phyloP scores from a whole-genome alignment of 2,888 invertebrate genomes.

The Dynastes grantii region DNA sequence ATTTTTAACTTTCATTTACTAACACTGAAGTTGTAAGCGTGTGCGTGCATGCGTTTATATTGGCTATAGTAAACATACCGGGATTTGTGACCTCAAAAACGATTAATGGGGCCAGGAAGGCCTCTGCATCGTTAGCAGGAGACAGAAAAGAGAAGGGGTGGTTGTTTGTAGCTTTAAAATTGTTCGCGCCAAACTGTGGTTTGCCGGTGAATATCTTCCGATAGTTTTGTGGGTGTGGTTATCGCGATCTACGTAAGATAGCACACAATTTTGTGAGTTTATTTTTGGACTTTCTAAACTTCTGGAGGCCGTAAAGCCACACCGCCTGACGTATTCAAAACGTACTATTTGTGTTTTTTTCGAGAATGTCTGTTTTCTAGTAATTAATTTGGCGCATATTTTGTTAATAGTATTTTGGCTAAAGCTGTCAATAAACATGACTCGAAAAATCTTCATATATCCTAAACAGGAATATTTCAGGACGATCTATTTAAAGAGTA shows the following conservation, averaged over 20 bases:
- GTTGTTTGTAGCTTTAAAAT: slow-evolving; percentile 22
- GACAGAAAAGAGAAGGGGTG: slow-evolving; percentile 8
- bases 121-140: not conserved
- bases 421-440: not conserved
- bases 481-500: too few relatives aligned
- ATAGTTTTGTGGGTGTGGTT: slow-evolving; percentile 46
- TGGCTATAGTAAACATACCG: slow-evolving; percentile 16
- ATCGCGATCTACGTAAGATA: slow-evolving; percentile 31
- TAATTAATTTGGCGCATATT: not conserved
- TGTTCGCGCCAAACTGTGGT: slow-evolving; percentile 30
- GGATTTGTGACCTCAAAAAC: slow-evolving; percentile 21
- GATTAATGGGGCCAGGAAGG: slow-evolving; percentile 16
- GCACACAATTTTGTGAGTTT: slow-evolving; percentile 1
- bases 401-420: not conserved
- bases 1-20: too few relatives aligned
- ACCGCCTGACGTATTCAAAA: slow-evolving; percentile 24
- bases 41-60: slow-evolving; percentile 1
- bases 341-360: slow-evolving; percentile 15
- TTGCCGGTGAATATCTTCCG: slow-evolving; percentile 47
- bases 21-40: not conserved
- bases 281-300: slow-evolving; percentile 5
- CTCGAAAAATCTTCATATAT: too few relatives aligned
- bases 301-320: slow-evolving; percentile 25
- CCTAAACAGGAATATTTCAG: too few relatives aligned
- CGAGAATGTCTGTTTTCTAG: not conserved